A percentile compares a stretch with the other conserved stretches of the same genome.
Evolutionary conservation across 2,888 invertebrate species (phyloP).

Genomic region (Crocallis elinguaria): DNA sequence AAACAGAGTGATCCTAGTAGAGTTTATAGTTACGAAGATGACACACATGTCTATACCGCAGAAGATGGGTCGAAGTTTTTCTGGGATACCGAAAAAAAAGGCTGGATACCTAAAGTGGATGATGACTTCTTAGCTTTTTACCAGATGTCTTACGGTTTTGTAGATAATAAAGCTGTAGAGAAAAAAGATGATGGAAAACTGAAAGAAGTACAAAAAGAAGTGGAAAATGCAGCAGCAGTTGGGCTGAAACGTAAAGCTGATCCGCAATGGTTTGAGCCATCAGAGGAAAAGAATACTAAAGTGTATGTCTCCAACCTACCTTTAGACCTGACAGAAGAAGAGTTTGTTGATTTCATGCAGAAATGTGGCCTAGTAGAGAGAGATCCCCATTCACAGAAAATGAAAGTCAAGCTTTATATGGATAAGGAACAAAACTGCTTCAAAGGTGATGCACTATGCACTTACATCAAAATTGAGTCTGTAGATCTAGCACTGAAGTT

Average conservation of each 20-base stretch:
- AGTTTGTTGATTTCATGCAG: slow-evolving; percentile 95
- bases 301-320: slow-evolving; percentile 98
- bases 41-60: slow-evolving; percentile 92
- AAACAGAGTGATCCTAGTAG: slow-evolving; percentile 65
- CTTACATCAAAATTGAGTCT: slow-evolving; percentile 98
- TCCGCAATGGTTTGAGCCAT: slow-evolving; percentile 96
- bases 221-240: slow-evolving; percentile 67
- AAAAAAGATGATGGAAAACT: slow-evolving; percentile 59
- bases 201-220: slow-evolving; percentile 56
- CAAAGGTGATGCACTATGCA: slow-evolving; percentile 98
- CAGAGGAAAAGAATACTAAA: slow-evolving; percentile 94
- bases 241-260: slow-evolving; percentile 83
- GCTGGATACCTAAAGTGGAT: slow-evolving; percentile 99
- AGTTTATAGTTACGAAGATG: slow-evolving; percentile 89
- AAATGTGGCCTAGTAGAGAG: slow-evolving; percentile 98
- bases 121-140: slow-evolving; percentile 98
- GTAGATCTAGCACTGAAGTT: slow-evolving; percentile 96
- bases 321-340: slow-evolving; percentile 93
- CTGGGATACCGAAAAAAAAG: slow-evolving; percentile 95
- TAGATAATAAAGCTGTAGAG: slow-evolving; percentile 83
- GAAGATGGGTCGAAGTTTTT: slow-evolving; percentile 95
- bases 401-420: slow-evolving; percentile 96
- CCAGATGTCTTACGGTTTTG: slow-evolving; percentile 97
- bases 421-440: slow-evolving; percentile 90
- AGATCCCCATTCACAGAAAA: slow-evolving; percentile 91